Percentiles rank a stretch among this genome's conserved stretches.
Evolutionary conservation across 2,113 vertebrate species (phyloP).

Genomic region (Anhinga rufa): DNA sequence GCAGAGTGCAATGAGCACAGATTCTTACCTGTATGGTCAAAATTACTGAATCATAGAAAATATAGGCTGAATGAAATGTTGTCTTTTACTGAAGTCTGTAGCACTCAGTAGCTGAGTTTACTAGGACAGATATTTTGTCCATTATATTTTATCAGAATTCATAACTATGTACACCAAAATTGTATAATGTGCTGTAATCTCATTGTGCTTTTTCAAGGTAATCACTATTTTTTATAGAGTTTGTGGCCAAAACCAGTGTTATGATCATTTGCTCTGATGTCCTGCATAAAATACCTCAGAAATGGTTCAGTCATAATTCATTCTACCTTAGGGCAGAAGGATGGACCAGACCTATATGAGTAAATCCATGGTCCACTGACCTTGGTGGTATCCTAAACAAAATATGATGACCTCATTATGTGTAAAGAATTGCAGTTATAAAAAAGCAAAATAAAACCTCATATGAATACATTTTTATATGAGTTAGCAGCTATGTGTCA

Average conservation of each 20-base stretch:
- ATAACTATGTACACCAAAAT: background rate
- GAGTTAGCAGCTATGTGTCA: background rate
- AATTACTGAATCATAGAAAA: background rate
- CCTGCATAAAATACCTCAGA: background rate
- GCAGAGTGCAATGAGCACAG: background rate
- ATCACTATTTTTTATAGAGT: background rate
- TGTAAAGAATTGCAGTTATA: background rate
- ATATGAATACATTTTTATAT: background rate
- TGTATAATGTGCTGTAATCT: background rate
- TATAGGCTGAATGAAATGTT: background rate
- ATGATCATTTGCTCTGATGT: background rate
- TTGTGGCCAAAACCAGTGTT: background rate
- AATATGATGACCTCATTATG: background rate
- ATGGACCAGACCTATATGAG: background rate
- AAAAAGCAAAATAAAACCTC: background rate
- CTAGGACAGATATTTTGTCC: background rate
- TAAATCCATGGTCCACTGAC: background rate
- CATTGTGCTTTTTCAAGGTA: background rate
- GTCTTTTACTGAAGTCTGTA: background rate
- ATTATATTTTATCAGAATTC: background rate
- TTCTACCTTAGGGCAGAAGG: background rate
- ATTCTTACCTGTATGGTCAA: background rate
- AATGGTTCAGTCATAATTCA: background rate
- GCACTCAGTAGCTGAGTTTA: background rate
- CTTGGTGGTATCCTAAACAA: background rate